Evolutionary conservation across 2,113 vertebrate species (phyloP).

Genomic region (Monarcha castaneiventris): DNA sequence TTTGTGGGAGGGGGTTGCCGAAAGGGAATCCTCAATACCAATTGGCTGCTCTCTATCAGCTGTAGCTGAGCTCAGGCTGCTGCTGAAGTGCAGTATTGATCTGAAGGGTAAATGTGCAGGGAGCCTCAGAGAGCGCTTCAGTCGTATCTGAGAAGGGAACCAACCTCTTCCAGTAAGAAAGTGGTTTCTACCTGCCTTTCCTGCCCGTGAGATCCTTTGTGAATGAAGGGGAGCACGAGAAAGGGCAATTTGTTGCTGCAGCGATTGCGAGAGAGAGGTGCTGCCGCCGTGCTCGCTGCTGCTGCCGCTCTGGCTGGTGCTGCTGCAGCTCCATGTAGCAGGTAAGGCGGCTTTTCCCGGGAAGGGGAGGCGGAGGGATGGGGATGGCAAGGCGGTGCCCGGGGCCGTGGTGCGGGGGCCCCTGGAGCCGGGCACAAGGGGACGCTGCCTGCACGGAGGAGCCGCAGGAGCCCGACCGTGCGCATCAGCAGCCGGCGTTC

Average conservation of each 20-base stretch:
- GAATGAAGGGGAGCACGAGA: background rate
- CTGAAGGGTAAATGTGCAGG: slow-evolving; percentile 66
- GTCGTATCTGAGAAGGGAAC: slow-evolving; percentile 53
- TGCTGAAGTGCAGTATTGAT: slow-evolving; percentile 67
- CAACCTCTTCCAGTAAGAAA: slow-evolving; percentile 62
- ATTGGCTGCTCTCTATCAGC: slow-evolving; percentile 73
- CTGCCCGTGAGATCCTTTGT: background rate
- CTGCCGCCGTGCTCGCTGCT: background rate
- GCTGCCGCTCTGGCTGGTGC: background rate
- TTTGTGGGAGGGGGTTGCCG: slow-evolving; percentile 70
- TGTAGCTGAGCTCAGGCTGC: slow-evolving; percentile 68
- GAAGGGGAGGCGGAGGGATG: background rate
- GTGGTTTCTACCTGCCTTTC: slow-evolving; percentile 47
- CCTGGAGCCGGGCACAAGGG: background rate
- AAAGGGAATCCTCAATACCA: slow-evolving; percentile 64
- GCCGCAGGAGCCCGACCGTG: background rate
- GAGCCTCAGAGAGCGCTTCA: slow-evolving; percentile 41
- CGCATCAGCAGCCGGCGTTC: background rate
- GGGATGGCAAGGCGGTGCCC: background rate
- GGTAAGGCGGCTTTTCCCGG: slow-evolving; percentile 41
- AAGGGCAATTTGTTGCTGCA: slow-evolving; percentile 2
- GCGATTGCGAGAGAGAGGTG: background rate
- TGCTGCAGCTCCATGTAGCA: slow-evolving; percentile 31
- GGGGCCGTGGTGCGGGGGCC: background rate
- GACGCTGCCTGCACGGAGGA: background rate